phyloP scores from a whole-genome alignment of 2,888 invertebrate species.

The Trichogramma dendrolimi region DNA sequence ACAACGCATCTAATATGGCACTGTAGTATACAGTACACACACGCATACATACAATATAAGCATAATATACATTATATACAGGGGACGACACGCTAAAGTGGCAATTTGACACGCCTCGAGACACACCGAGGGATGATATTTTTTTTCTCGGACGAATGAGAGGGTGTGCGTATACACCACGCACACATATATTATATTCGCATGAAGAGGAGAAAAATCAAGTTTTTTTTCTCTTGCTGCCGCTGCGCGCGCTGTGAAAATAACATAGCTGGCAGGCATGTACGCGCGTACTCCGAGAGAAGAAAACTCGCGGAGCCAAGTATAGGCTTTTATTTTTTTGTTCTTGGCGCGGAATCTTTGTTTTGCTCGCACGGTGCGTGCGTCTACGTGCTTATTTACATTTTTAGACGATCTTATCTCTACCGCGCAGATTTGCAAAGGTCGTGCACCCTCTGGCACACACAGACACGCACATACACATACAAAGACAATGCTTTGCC shows the following conservation, averaged over 20 bases:
- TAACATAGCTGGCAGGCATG: too few relatives aligned
- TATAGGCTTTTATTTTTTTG: not conserved
- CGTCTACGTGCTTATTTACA: constrained; percentile 1
- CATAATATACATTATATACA: not conserved
- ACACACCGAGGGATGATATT: constrained; percentile 32
- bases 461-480: too few relatives aligned
- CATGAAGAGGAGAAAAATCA: constrained; percentile 16
- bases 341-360: constrained; percentile 2
- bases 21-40: too few relatives aligned
- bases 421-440: too few relatives aligned
- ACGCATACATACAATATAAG: too few relatives aligned
- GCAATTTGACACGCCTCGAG: constrained; percentile 45
- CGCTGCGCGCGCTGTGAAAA: too few relatives aligned
- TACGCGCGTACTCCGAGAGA: too few relatives aligned
- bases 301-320: too few relatives aligned
- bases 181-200: constrained; percentile 14
- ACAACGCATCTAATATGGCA: too few relatives aligned
- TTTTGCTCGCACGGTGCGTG: not conserved
- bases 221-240: not conserved
- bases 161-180: constrained; percentile 14
- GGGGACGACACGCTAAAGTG: constrained; percentile 36
- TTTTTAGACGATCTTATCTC: not conserved
- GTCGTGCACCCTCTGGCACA: too few relatives aligned
- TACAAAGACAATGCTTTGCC: too few relatives aligned
- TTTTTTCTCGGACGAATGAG: constrained; percentile 15